These are phyloP conservation scores for Oligia latruncula DNA, from an alignment of 2,888 invertebrate genomes.

Conservation along the genomic window DNA sequence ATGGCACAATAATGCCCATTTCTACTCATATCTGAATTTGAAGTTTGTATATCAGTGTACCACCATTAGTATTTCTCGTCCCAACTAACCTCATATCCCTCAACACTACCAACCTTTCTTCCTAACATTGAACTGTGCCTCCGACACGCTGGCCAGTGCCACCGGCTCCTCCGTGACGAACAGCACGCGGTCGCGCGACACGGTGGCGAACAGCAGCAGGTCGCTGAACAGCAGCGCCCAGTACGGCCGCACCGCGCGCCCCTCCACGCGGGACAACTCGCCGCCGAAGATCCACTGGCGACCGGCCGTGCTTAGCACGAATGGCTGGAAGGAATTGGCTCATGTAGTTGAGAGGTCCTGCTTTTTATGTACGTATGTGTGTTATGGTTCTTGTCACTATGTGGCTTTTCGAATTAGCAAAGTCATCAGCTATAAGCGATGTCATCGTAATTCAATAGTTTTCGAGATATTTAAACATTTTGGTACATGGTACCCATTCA, in stretches of 20 bases:
- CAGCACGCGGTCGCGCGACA: constrained; percentile 95
- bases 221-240: constrained; percentile 97
- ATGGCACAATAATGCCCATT: too few species aligned
- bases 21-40: too few species aligned
- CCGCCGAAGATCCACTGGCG: constrained; percentile 97
- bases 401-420: too few species aligned
- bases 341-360: too few species aligned
- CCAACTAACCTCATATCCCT: not conserved
- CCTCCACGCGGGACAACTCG: constrained; percentile 95
- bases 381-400: too few species aligned
- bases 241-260: constrained; percentile 94
- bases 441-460: too few species aligned
- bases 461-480: too few species aligned
- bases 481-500: too few species aligned
- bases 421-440: too few species aligned
- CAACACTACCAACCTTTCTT: constrained; percentile 92
- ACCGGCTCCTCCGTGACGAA: constrained; percentile 97
- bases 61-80: too few species aligned
- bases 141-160: constrained; percentile 93
- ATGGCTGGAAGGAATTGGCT: constrained; percentile 89
- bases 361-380: too few species aligned
- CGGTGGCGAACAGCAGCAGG: constrained; percentile 95
- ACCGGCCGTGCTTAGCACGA: constrained; percentile 95
- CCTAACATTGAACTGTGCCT: constrained; percentile 95
- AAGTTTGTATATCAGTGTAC: too few species aligned